phyloP scores from a whole-genome alignment of 37 sponge, comb jelly and placozoan genomes.

The Theonella swinhoei region DNA sequence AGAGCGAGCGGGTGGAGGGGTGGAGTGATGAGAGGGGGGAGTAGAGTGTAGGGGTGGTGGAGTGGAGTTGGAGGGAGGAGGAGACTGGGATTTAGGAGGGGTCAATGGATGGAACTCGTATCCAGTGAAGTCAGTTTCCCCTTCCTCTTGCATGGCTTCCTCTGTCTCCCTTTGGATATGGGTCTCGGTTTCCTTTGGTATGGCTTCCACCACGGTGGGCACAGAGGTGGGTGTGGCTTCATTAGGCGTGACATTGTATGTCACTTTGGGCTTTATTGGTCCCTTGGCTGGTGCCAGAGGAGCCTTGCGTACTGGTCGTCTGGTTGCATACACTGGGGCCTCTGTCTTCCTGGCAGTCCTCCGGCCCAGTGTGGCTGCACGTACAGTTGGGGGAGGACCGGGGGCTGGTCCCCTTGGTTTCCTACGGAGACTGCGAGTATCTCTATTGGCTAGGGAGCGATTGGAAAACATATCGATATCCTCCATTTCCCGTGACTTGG shows the following conservation, averaged over 20 bases:
- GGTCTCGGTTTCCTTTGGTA: no score
- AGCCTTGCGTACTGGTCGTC: not conserved
- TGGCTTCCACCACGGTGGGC: no score
- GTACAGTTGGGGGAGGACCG: not conserved
- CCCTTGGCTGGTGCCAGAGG: not conserved
- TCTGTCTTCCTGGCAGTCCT: not conserved
- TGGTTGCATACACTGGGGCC: not conserved
- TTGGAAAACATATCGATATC: no score
- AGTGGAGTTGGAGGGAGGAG: not conserved
- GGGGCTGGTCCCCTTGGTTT: constrained; percentile 26
- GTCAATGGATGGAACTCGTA: no score
- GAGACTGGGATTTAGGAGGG: no score
- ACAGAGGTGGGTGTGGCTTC: no score
- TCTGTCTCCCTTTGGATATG: no score
- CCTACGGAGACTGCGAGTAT: constrained; percentile 6
- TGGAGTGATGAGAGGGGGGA: not conserved
- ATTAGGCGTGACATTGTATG: no score
- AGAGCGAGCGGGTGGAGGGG: not conserved
- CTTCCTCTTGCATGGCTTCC: not conserved
- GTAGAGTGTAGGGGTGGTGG: not conserved
- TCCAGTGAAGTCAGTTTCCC: not conserved
- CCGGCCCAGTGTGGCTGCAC: not conserved
- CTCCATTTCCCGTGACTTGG: no score
- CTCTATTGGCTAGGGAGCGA: no score
- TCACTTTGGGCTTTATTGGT: no score